Base-by-base conservation (phyloP, 1,140 invertebrate species). In the Zaprionus capensis region DNA sequence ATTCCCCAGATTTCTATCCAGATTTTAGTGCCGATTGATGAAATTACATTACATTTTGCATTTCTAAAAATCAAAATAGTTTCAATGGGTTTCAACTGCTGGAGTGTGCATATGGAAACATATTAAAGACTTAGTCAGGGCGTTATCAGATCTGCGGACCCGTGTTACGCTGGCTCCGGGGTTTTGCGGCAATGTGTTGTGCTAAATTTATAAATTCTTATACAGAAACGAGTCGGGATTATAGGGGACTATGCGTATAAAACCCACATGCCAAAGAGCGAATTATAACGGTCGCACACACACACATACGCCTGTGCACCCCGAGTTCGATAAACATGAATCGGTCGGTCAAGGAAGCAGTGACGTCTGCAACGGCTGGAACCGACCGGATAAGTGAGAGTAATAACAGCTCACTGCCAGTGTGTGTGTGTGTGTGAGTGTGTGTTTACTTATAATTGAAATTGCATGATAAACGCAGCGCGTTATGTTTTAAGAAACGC, bases 211-310 rank as follows among this genome's bases (percentile, higher is more conserved):
- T 46, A 46, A 46, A 46, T 46, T 46, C 41, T 46, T 28, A 31
- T 31, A 31, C 26, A 56, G 24, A 24, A 28, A 56, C 24, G 26
- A 5, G 7, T 15, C 22, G 24, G 51, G 20, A 66, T 56, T 66
- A 66, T 66, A 66, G 51, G 64, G 64, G 64, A 66, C 64, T 53
- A 15, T 56, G 14, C 26, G 15, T 55, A n/a, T 55, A 26, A 11
- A 28, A 31, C 64, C 64, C 51, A 56, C 64, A 66, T 66, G 24
- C 12, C 36, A n/a, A 5, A 44, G n/a, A 66, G n/a, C 38, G 24
- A 28, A 63, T 55, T 66, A 58, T 72, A 67, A 67, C 31, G 70
- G 70, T 66, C 56, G 22, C 26, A 31, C 51, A 49, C 51, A 49
- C 63, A 65, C 49, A 53, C 49, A 44, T 17, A 69, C 28, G 34